These are phyloP conservation scores for Theristicus caerulescens DNA, from an alignment of 2,113 vertebrate genomes.

Conservation along the genomic window DNA sequence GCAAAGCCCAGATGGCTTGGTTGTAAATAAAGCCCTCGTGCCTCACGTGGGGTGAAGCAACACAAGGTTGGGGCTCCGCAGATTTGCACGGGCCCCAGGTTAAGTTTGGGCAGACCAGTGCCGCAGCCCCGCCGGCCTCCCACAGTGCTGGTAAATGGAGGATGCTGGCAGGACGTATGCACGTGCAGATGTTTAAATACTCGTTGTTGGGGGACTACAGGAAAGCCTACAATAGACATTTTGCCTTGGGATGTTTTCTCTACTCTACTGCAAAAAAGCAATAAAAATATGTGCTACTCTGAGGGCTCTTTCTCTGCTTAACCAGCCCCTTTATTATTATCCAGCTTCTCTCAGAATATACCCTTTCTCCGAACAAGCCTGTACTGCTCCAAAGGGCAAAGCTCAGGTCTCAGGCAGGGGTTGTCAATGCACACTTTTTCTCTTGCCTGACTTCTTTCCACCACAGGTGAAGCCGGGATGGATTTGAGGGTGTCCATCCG, in stretches of 20 bases:
- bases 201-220: neutral
- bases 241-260: conserved; percentile 43
- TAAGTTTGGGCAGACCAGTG: neutral
- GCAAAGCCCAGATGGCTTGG: neutral
- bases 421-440: fast-evolving
- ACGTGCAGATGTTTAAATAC: neutral
- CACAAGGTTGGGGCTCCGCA: fast-evolving
- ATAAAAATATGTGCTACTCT: conserved; percentile 27
- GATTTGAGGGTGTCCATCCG: neutral
- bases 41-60: neutral
- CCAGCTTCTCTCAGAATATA: neutral
- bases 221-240: conserved; percentile 13
- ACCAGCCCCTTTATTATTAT: neutral
- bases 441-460: neutral
- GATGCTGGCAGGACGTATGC: neutral
- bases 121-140: neutral
- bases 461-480: neutral
- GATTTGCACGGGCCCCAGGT: neutral
- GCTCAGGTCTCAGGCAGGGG: neutral
- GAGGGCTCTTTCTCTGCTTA: conserved; percentile 12
- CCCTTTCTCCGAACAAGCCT: neutral
- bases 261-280: neutral
- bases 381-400: neutral
- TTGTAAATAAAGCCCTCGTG: neutral
- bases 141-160: fast-evolving